phyloP scores from a whole-genome alignment of 2,113 vertebrate genomes.

The Mormyrus iriodes region DNA sequence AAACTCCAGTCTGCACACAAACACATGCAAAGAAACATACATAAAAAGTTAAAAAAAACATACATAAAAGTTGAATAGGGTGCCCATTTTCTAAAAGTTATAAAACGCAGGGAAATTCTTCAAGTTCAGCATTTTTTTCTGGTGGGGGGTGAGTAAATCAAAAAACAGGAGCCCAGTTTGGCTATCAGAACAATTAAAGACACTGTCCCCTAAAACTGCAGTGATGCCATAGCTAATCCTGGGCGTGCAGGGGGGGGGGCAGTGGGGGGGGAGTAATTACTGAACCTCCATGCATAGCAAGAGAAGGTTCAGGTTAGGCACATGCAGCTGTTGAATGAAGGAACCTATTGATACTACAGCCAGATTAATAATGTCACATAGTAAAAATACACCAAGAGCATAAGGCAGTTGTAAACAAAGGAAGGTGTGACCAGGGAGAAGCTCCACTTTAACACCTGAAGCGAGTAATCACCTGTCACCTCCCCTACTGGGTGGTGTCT shows the following conservation, averaged over 20 bases:
- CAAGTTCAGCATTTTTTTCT: neutral
- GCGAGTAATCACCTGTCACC: neutral
- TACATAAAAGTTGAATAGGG: neutral
- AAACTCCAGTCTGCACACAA: neutral
- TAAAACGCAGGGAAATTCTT: neutral
- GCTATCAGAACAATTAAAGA: neutral
- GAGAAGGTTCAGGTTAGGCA: neutral
- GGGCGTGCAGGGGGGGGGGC: neutral
- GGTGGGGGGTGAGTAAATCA: neutral
- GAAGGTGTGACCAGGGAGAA: conserved; percentile 10
- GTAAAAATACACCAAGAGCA: neutral
- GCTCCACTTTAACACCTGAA: neutral
- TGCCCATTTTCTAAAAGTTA: neutral
- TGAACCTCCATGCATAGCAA: neutral
- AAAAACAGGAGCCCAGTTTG: neutral
- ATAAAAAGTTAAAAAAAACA: neutral
- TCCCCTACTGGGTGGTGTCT: neutral
- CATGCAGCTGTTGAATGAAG: neutral
- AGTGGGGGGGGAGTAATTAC: neutral
- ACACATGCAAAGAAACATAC: neutral
- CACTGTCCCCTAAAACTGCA: neutral
- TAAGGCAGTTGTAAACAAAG: conserved; percentile 8
- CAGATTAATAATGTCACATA: neutral
- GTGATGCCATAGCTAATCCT: neutral
- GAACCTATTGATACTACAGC: neutral